Base-by-base conservation (phyloP, 2,113 vertebrate genomes). In the Labeo rohita region DNA sequence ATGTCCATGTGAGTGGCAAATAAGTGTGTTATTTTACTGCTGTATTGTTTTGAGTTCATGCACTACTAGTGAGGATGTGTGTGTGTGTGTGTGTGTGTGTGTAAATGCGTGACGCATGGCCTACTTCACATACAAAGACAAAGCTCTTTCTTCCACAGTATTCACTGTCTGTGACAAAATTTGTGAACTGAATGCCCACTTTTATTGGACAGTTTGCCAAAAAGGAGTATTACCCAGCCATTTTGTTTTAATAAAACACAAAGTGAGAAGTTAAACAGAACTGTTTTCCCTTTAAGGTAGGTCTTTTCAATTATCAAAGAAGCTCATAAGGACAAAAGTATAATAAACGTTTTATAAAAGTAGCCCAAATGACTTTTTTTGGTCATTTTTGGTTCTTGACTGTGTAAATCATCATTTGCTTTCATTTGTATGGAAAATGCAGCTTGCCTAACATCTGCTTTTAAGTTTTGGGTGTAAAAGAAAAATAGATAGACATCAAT, bases 61-160 rank as follows among this genome's bases (percentile, higher is more conserved):
- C 65, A 80, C 65, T 65, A 43, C 28, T 18, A 54, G 18, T 66
- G 47, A 43, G 61, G 65, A 13, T 83, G 65, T 70, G 80, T 83
- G 5, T 81, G 15, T 80, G 45, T 83, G 80, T n/a, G 68, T 59
- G 50, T 45, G 47, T 23, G 47, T 54, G 75, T 52, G 84, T 47
- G 66, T 56, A 70, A 56, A 70, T 80, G 65, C 6, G 36, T 80
- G 65, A 80, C n/a, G 34, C 75, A 85, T 85, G 84, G 61, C 84
- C 84, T 79, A 85, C 18, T 79, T 79, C 74, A 85, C 74, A 54
- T 66, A 28, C 75, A 79, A 85, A 70, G 75, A 52, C 74, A 78
- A 66, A 50, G 63, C 80, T 45, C 21, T 74, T 13, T 43, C 36
- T 70, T 59, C 50, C 45, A 49, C 45, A 0, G 13, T 75, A 47